Evolutionary conservation across 2,113 vertebrate genomes (phyloP), one percentile per base, ranked within the genome.

Genomic region (Mus spicilegus): DNA sequence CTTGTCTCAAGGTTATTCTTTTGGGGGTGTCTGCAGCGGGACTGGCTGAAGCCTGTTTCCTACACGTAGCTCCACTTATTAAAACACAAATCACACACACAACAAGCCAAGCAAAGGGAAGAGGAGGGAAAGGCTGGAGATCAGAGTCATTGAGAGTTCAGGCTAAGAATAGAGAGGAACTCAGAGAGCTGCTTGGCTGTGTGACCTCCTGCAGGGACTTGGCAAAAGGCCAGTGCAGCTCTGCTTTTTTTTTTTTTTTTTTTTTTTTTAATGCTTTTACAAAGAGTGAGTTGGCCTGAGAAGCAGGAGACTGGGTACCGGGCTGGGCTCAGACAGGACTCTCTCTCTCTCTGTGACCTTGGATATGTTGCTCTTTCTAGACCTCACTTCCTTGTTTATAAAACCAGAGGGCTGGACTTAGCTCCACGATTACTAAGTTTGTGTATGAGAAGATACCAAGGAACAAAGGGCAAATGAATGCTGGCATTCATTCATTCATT

Each of bases 91-190:
- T 78, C 95, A 96, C 95, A 75, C 0, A 93, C 97, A 96, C 97
- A 96, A 93, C 51, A 90, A 81, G n/a, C 39, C 77, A 86, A 95
- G 86, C 90, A 87, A 78, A 93, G 87, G 93, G 67, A 92, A 86
- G 77, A 36, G 36, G 69, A 86, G 58, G 87, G 4, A 56, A 77
- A 54, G 54, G 86, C 95, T 70, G 91, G 90, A 85, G 97, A 96
- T 90, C 98, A 94, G 97, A 98, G 98, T 98, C 98, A 98, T 98
- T 97, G 85, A 97, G 97, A 98, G 98, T 98, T 98, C 98, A 98
- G 95, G 97, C 98, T 98, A 98, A 98, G 97, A 99, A 98, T 98
- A 99, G 98, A 98, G 97, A 65, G 95, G 95, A 75, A 65, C 97
- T 98, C 95, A 98, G 98, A 98, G 97, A 97, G 97, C 97, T 69